phyloP scores from a whole-genome alignment of 1,140 invertebrate species.

The Lethocerus indicus region DNA sequence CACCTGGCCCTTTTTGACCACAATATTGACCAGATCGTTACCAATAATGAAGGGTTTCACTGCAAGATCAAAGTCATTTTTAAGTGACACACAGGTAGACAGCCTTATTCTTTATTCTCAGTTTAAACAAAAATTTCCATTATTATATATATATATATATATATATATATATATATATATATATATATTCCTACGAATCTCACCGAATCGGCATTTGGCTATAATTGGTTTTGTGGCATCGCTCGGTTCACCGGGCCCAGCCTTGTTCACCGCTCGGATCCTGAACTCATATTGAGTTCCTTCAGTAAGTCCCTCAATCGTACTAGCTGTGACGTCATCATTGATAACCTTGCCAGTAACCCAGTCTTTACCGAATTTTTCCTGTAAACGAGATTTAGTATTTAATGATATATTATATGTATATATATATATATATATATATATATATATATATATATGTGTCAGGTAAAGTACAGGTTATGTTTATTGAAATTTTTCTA shows the following conservation, averaged over 20 bases:
- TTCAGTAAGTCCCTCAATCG: slow-evolving; percentile 82
- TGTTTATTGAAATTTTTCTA: no score
- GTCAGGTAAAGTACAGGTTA: no score
- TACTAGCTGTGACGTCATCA: slow-evolving; percentile 54
- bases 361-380: slow-evolving; percentile 86
- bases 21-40: slow-evolving; percentile 64
- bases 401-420: no score
- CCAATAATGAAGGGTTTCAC: slow-evolving; percentile 88
- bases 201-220: slow-evolving; percentile 78
- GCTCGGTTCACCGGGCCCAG: slow-evolving; percentile 85
- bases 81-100: no score
- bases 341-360: slow-evolving; percentile 59
- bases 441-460: no score
- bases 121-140: not conserved
- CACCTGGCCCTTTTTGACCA: slow-evolving; percentile 86
- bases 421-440: no score
- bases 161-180: not conserved
- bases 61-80: no score
- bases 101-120: not conserved
- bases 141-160: not conserved
- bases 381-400: slow-evolving; percentile 26
- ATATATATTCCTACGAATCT: slow-evolving; percentile 7
- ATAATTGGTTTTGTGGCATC: slow-evolving; percentile 88
- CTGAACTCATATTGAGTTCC: slow-evolving; percentile 92
- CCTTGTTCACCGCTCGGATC: slow-evolving; percentile 88